Evolutionary conservation across 2,888 invertebrate species (phyloP).

Genomic region (Stenichneumon culpator): DNA sequence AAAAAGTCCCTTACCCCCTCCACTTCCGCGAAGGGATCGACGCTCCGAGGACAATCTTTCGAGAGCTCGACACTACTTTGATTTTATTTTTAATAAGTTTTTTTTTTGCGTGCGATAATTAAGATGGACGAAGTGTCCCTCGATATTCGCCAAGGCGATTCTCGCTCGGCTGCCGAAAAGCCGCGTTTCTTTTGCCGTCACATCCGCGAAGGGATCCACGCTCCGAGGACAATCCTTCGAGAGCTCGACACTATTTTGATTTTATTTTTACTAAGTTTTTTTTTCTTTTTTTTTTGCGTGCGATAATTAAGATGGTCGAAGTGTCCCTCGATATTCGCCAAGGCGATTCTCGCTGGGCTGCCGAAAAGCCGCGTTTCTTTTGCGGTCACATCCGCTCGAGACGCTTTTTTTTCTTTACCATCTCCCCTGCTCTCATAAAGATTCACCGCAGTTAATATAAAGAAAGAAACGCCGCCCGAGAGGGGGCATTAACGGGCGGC

Average conservation of each 20-base stretch:
- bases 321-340: conserved; percentile 47
- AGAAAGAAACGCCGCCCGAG: conserved; percentile 74
- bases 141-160: conserved; percentile 41
- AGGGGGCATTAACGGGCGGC: conserved; percentile 76
- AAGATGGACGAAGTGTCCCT: conserved; percentile 42
- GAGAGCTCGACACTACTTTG: conserved; percentile 2
- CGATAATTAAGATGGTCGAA: conserved; percentile 41
- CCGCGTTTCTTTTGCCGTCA: conserved; percentile 59
- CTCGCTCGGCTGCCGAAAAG: conserved; percentile 27
- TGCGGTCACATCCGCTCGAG: conserved; percentile 65
- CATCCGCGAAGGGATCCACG: conserved; percentile 50
- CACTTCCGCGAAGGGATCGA: neutral
- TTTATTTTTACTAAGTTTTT: conserved; percentile 11
- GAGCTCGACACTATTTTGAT: conserved; percentile 2
- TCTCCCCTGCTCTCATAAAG: conserved; percentile 71
- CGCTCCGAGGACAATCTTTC: conserved; percentile 28
- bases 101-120: conserved; percentile 18
- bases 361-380: conserved; percentile 46
- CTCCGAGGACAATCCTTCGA: conserved; percentile 27
- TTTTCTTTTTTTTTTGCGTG: neutral
- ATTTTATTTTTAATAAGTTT: conserved; percentile 3
- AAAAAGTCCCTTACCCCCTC: neutral
- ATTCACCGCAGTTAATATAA: conserved; percentile 77
- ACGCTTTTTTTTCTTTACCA: conserved; percentile 20
- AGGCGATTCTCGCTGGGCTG: conserved; percentile 25